Evolutionary conservation across 2,113 vertebrate species (phyloP), one percentile per base, ranked within the genome.

Genomic region (Ornithorhynchus anatinus): DNA sequence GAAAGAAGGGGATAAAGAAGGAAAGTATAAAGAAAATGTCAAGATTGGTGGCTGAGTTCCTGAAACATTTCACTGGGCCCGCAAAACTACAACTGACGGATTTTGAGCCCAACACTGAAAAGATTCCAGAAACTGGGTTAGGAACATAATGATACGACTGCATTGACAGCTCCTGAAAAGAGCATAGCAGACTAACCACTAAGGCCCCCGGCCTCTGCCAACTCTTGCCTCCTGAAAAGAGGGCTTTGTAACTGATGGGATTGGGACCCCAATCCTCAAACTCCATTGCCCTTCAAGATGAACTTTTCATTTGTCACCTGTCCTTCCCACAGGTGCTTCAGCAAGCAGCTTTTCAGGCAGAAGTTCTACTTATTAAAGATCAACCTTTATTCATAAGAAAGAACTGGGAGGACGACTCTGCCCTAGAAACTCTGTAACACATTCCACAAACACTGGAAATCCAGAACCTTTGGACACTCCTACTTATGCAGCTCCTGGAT

Each of bases 11-110:
- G 0, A 0, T 47, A 66, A 66, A 77, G 43, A 1, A 52, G 17
- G 13, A 84, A 36, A 79, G 51, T 12, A 63, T 15, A 73, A 67
- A 64, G 59, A 74, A 77, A 74, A 37, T 56, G 17, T 29, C 16
- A 31, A 60, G 53, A 22, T 51, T 25, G 52, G 16, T 27, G 40
- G 38, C 22, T 52, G 10, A 32, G n/a, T 22, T 16, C 37, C 39
- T 33, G 39, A 64, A 20, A 40, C 15, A 63, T 40, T 38, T 54
- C n/a, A 62, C 51, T 45, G 6, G 5, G 16, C n/a, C 44, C 27
- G 22, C 31, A 17, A 22, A 64, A 19, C 20, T 39, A 40, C 15
- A 36, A 23, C n/a, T 15, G 12, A 53, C 31, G 53, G 16, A 36
- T 15, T 32, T 42, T 27, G 43, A 42, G 29, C 9, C 8, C 11